Evolutionary conservation across 2,113 vertebrate species (phyloP), one percentile per base, ranked within the genome.

Genomic region (Illadopsis cleaveri): DNA sequence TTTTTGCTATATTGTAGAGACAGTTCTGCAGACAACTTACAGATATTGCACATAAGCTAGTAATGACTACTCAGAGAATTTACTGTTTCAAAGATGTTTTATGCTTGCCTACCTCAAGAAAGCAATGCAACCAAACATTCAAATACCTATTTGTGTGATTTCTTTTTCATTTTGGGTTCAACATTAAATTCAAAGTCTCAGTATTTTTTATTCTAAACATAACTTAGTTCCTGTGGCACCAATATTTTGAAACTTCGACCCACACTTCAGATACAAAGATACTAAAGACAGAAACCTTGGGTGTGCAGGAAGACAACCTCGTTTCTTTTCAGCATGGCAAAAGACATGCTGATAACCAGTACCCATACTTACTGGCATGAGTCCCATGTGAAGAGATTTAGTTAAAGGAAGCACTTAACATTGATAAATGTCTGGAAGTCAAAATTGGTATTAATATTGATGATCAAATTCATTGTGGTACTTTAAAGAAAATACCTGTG

Each of bases 191-290:
- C 24, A 84, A 51, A 31, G 9, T 1, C 15, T 60, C 10, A 25
- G 7, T 53, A 64, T 28, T 85, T 82, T 31, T 56, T 68, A 2
- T 69, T 65, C 10, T n/a, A 83, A 77, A 44, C 51, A 70, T 18
- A 15, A 86, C 53, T 66, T 50, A 42, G 18, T 62, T 19, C 6
- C 13, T 72, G 15, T 3, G 15, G 16, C 6, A 12, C 8, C 7
- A 3, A 9, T 19, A 50, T 62, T 89, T 81, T 11, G 5, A 56
- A 76, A 22, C 16, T 47, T 80, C 9, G 18, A 40, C 7, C 6
- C 31, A n/a, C 3, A 42, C 3, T 18, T 40, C 20, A 51, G 16
- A 12, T 37, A n/a, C 1, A 1, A 33, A 15, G 10, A 65, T 4
- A 56, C 0, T 2, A 40, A 51, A 47, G 37, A 35, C 14, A 44